Evolutionary conservation across 2,888 invertebrate genomes (phyloP).

Genomic region (Lasioglossum vierecki): DNA sequence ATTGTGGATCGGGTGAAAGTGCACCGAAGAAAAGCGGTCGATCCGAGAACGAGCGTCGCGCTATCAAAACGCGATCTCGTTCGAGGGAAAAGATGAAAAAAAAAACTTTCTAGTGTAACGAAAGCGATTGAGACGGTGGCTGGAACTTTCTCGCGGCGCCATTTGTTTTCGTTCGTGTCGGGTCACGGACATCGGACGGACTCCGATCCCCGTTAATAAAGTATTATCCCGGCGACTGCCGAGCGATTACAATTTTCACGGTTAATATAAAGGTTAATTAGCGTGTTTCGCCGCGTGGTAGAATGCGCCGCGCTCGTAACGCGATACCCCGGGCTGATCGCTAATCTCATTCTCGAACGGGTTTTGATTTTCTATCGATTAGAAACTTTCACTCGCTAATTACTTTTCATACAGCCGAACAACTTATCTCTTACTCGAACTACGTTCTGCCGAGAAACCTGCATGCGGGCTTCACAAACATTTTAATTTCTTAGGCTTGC

Average conservation of each 20-base stretch:
- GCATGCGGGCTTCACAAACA: not conserved
- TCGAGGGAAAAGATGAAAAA: conserved; percentile 35
- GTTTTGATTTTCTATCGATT: conserved; percentile 20
- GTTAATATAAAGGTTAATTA: conserved; percentile 29
- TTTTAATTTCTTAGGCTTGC: not conserved
- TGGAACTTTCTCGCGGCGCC: conserved; percentile 63
- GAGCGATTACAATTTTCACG: conserved; percentile 21
- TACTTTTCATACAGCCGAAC: not conserved
- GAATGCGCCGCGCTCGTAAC: not conserved
- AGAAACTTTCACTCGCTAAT: conserved; percentile 46
- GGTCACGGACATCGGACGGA: conserved; percentile 34
- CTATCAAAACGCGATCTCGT: conserved; percentile 59
- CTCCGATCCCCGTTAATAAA: not conserved
- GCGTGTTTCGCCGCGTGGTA: not conserved
- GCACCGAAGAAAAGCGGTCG: conserved; percentile 26
- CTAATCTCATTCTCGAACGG: not conserved
- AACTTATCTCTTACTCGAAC: not conserved
- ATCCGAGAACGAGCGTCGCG: conserved; percentile 50
- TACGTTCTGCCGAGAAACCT: not conserved
- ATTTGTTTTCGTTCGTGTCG: conserved; percentile 53
- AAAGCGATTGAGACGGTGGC: conserved; percentile 48
- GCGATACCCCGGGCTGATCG: not conserved
- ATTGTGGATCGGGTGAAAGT: conserved; percentile 61
- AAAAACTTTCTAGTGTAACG: conserved; percentile 63
- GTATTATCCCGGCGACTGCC: not conserved